phyloP scores from a whole-genome alignment of 2,797 vertebrate genomes.

The Hydrophis major region DNA sequence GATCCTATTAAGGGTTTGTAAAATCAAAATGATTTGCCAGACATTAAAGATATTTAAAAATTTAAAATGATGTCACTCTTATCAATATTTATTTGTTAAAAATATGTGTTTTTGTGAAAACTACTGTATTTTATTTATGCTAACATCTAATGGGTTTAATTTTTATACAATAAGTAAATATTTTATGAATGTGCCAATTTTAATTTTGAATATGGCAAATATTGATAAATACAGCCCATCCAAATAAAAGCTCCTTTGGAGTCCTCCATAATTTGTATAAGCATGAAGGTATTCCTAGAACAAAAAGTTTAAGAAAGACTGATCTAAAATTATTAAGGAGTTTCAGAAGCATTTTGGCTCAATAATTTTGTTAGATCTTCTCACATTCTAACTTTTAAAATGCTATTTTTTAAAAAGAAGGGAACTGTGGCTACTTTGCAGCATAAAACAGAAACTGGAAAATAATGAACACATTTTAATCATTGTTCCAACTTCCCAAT shows the following conservation, averaged over 20 bases:
- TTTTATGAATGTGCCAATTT: background rate
- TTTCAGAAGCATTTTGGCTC: background rate
- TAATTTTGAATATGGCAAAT: background rate
- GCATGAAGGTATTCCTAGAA: background rate
- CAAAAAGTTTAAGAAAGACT: background rate
- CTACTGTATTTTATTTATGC: background rate
- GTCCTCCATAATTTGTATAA: background rate
- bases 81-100: background rate
- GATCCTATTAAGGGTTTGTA: background rate
- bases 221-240: background rate
- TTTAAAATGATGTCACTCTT: background rate
- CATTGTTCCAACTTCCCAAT: background rate
- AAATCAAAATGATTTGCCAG: background rate
- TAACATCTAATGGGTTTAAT: background rate
- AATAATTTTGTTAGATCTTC: background rate
- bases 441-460: slow-evolving; percentile 8
- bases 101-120: background rate
- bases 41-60: background rate
- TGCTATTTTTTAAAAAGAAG: background rate
- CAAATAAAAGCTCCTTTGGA: background rate
- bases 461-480: background rate
- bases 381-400: background rate
- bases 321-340: background rate
- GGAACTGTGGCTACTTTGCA: background rate
- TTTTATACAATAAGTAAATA: background rate